These are phyloP conservation scores for Venusia cambrica DNA, from an alignment of 2,888 invertebrate species.

Conservation along the genomic window DNA sequence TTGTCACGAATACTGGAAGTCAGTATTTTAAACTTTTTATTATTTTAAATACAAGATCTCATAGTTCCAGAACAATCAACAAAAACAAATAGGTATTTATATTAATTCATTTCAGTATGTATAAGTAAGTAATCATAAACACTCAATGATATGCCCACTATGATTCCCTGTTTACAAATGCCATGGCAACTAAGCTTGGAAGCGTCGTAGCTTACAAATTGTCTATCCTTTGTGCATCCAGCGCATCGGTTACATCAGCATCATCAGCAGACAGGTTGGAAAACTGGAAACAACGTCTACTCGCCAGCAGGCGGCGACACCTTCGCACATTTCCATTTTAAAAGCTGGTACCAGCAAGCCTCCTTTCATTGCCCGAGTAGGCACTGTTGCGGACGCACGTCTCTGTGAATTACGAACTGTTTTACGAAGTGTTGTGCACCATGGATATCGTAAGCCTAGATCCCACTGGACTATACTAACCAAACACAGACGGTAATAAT, in stretches of 20 bases:
- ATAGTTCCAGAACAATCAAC: no score
- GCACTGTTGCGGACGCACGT: conserved; percentile 55
- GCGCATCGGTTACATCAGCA: conserved; percentile 12
- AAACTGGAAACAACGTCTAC: conserved; percentile 48
- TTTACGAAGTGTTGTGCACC: conserved; percentile 59
- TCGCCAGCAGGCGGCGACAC: conserved; percentile 62
- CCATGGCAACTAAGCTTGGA: no score
- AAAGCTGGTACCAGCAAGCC: conserved; percentile 55
- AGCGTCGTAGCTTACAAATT: no score
- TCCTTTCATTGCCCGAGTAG: conserved; percentile 63
- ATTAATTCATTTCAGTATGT: no score
- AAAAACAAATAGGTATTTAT: no score
- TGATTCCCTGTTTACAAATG: no score
- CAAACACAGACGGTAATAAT: no score
- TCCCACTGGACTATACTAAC: conserved; percentile 75
- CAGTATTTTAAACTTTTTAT: no score
- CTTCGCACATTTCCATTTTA: conserved; percentile 52
- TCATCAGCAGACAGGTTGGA: conserved; percentile 30
- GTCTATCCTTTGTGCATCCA: conserved; percentile 10
- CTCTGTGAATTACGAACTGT: conserved; percentile 39
- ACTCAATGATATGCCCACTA: no score
- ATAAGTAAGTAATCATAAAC: no score
- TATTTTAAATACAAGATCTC: no score
- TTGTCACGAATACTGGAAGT: no score
- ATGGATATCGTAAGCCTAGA: conserved; percentile 73